Evolutionary conservation across 2,888 invertebrate species (phyloP), one percentile per base, ranked within the genome.

Genomic region (Dicyrtomina minuta): DNA sequence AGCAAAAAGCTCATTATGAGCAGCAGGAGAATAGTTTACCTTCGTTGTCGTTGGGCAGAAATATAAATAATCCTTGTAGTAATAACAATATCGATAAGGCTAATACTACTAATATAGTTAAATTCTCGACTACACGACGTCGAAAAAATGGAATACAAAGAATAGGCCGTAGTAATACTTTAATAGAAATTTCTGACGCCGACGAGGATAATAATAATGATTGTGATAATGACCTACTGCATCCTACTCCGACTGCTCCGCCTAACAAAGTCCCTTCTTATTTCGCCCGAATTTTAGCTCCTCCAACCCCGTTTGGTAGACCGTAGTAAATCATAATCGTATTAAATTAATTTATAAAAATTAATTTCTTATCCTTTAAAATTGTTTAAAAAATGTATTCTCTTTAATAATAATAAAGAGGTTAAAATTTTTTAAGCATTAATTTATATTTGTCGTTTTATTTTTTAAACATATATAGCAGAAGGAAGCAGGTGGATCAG

Each of bases 301-400:
- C 65, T 20, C 65, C 65, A 43, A 65, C 65, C 8, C 55, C 65
- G 2, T 65, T 65, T 55, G 33, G 62, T 62, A 60, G 24, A 24
- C 39, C 20, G 46, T n/a, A 46, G 33, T 33, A 46, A 46, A 6
- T 46, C 46, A 46, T n/a, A n/a, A n/a, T n/a, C n/a, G n/a, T n/a
- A n/a, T 46, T 46, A 6, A 4, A 46, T 46, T 46, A 46, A 17
- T 46, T 17, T 15, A 46, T n/a, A 4, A 4, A 46, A n/a, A 17
- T n/a, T n/a, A 12, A 46, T 46, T 46, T 6, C 12, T 17, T 46
- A 46, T 46, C 12, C 15, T 12, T 41, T 46, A 13, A 46, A 46
- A 46, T 46, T 15, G n/a, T 12, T 10, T 51, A 17, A 10, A 12
- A 51, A 51, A 17, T 15, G n/a, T n/a, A n/a, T n/a, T n/a, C n/a